Base-by-base conservation (phyloP, 2,113 vertebrate species). In the Clupea harengus region DNA sequence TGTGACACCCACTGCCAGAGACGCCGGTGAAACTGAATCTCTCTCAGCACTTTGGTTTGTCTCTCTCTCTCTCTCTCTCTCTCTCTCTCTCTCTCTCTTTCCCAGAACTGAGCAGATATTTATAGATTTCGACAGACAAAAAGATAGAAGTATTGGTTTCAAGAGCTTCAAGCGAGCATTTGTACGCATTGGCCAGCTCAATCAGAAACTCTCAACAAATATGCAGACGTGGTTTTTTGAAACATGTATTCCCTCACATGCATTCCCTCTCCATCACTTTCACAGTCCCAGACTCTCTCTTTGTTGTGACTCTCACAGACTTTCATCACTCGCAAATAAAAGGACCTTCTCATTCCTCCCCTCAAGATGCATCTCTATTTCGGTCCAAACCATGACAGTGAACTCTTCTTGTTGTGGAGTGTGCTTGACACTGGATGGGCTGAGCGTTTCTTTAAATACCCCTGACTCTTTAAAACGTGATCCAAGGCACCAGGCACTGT, bases 91-190 rank as follows among this genome's bases (percentile, higher is more conserved):
- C 10, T 28, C 10, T 11, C 67, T 78, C 28, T 39, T 78, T 78
- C 32, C 72, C 72, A 78, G 72, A 78, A 78, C 72, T 32, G 11
- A 78, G 72, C 72, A 32, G 72, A 32, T 78, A 39, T 78, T 39
- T 78, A 78, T 78, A 78, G 28, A 75, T 28, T 75, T 32, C 11
- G 1, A 78, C 72, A 78, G 72, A 78, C 72, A 78, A 78, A 78
- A 78, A 39, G 28, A 39, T 1, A 72, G 13, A 32, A 3, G 72
- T 17, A 39, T 78, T 39, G 28, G 72, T 78, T 78, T 78, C 72
- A 78, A 78, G 72, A 18, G 5, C 32, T 78, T 78, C 72, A 78
- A 13, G 72, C 32, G 17, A 39, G 13, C 72, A 78, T 13, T 32
- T 15, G 3, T 44, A 44, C 15, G 28, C 28, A 15, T 39, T 39